Evolutionary conservation across 2,113 vertebrate species (phyloP).

Genomic region (Pleuronectes platessa): DNA sequence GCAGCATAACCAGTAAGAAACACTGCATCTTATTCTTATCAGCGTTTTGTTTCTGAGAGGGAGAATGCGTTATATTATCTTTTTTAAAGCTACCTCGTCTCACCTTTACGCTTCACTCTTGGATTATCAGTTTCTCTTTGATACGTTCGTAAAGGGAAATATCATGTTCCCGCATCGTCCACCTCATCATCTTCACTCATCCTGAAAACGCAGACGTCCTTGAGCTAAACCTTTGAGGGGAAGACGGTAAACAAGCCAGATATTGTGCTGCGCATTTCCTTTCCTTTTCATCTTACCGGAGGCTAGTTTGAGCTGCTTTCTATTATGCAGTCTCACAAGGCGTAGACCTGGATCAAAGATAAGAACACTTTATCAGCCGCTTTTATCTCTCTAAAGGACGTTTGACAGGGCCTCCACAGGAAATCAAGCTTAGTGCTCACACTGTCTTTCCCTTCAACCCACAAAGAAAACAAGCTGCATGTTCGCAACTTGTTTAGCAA

Average conservation of each 20-base stretch:
- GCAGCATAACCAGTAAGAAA: neutral
- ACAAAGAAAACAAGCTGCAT: slow-evolving; percentile 29
- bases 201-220: slow-evolving; percentile 17
- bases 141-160: slow-evolving; percentile 6
- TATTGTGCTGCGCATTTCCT: slow-evolving; percentile 33
- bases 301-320: slow-evolving; percentile 36
- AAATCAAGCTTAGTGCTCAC: slow-evolving; percentile 16
- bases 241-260: slow-evolving; percentile 5
- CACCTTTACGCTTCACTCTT: neutral
- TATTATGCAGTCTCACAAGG: slow-evolving; percentile 31
- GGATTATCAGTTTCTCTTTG: slow-evolving; percentile 28
- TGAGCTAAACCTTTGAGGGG: slow-evolving; percentile 1
- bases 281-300: slow-evolving; percentile 19
- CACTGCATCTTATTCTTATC: neutral
- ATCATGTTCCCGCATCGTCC: slow-evolving; percentile 3
- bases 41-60: neutral
- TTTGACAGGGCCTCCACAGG: slow-evolving; percentile 51
- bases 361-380: slow-evolving; percentile 50
- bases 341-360: slow-evolving; percentile 62
- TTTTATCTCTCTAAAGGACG: slow-evolving; percentile 66
- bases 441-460: slow-evolving; percentile 19
- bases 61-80: neutral
- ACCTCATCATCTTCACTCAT: slow-evolving; percentile 14
- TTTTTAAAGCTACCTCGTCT: neutral
- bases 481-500: slow-evolving; percentile 33